Evolutionary conservation across 2,888 invertebrate species (phyloP).

Genomic region (Drosophila suboccidentalis): DNA sequence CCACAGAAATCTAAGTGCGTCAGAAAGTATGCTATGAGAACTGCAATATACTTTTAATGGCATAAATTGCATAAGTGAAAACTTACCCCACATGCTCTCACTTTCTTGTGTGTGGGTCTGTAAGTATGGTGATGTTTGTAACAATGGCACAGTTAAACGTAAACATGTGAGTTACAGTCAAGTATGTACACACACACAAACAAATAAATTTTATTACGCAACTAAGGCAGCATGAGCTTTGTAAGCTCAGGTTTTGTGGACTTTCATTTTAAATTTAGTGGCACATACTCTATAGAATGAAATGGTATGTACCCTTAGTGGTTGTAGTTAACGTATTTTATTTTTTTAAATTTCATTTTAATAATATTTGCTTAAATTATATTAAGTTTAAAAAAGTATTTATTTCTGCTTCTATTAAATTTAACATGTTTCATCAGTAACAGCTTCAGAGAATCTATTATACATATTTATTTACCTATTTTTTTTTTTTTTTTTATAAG

Average conservation of each 20-base stretch:
- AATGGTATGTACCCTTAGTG: not conserved
- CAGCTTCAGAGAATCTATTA: too few relatives aligned
- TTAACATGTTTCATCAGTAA: too few relatives aligned
- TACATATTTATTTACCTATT: too few relatives aligned
- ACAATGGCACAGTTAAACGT: conserved; percentile 34
- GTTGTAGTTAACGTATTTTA: not conserved
- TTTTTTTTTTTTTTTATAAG: too few relatives aligned
- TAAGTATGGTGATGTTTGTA: conserved; percentile 10
- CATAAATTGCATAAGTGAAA: conserved; percentile 67
- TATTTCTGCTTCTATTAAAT: too few relatives aligned
- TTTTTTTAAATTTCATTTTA: not conserved
- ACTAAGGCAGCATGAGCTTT: conserved; percentile 25
- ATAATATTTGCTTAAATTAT: too few relatives aligned
- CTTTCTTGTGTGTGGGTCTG: conserved; percentile 1
- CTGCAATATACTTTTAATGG: conserved; percentile 57
- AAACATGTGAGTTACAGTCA: conserved; percentile 29
- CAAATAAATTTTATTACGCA: conserved; percentile 34
- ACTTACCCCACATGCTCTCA: conserved; percentile 30
- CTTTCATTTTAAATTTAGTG: conserved; percentile 25
- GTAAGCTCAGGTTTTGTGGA: conserved; percentile 23
- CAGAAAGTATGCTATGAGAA: conserved; percentile 59
- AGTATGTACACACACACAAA: conserved; percentile 3
- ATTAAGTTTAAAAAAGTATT: too few relatives aligned
- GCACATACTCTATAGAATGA: conserved; percentile 9
- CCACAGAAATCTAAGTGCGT: conserved; percentile 9